Percentiles rank a stretch among this genome's conserved stretches.
Conservation (phyloP, 2,888 invertebrate species). For the Colostygia pectinataria region DNA sequence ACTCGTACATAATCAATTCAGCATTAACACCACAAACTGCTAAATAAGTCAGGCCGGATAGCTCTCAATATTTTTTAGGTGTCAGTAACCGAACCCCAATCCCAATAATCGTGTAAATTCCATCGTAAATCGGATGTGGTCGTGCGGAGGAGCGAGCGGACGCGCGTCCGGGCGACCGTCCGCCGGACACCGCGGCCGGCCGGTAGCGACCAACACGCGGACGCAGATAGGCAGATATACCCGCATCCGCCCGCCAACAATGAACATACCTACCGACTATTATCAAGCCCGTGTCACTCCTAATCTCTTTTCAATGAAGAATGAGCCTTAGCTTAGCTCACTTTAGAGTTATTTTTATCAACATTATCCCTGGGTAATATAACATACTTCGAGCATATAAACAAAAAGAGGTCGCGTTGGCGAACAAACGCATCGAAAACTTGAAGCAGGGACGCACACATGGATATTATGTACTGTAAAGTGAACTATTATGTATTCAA, state of each 20-base stretch:
- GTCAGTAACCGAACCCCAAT: constrained; percentile 4
- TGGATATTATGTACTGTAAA: too few relatives aligned
- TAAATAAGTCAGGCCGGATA: too few relatives aligned
- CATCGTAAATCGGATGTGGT: constrained; percentile 62
- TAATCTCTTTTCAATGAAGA: background rate
- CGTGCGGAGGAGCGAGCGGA: constrained; percentile 45
- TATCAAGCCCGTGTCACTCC: too few relatives aligned
- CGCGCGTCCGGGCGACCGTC: constrained; percentile 59
- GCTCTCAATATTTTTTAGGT: too few relatives aligned
- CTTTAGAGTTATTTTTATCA: background rate
- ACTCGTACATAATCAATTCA: too few relatives aligned
- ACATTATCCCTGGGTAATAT: too few relatives aligned
- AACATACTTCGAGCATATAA: too few relatives aligned
- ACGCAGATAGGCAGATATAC: constrained; percentile 14
- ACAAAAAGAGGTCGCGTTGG: too few relatives aligned
- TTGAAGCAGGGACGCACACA: too few relatives aligned
- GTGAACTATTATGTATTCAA: too few relatives aligned
- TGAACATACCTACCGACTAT: constrained; percentile 1
- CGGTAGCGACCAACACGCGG: constrained; percentile 1
- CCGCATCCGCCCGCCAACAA: constrained; percentile 25
- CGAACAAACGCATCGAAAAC: too few relatives aligned
- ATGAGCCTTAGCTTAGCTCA: background rate
- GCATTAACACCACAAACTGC: too few relatives aligned
- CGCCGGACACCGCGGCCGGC: constrained; percentile 41
- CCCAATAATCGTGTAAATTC: constrained; percentile 43